Conservation (phyloP, 2,113 vertebrate species). For the Rhizomys pruinosus region DNA sequence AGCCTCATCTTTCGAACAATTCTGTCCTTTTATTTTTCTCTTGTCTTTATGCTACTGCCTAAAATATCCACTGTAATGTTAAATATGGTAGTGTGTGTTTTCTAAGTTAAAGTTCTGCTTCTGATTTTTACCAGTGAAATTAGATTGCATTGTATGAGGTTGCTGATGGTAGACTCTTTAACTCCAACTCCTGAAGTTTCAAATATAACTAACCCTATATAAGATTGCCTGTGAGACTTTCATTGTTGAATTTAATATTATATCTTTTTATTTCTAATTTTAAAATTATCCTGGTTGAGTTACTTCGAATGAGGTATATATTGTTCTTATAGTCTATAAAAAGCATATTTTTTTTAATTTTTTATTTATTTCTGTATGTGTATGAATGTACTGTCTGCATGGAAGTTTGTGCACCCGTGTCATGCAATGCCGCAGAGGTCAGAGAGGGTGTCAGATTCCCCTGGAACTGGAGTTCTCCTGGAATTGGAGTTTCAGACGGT, state of each 20-base stretch:
- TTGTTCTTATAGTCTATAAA: background rate
- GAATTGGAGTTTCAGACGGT: too few species aligned
- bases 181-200: background rate
- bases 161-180: background rate
- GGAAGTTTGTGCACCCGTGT: too few species aligned
- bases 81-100: background rate
- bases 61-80: background rate
- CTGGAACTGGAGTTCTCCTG: too few species aligned
- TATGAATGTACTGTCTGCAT: too few species aligned
- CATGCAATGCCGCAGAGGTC: too few species aligned
- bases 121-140: conserved; percentile 14
- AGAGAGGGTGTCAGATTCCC: too few species aligned
- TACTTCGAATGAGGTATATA: conserved; percentile 34
- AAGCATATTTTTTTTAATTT: too few species aligned
- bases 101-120: conserved; percentile 13
- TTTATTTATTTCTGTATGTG: too few species aligned
- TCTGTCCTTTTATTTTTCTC: background rate
- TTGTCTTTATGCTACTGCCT: background rate
- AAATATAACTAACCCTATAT: conserved; percentile 1
- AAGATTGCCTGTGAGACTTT: background rate
- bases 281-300: background rate
- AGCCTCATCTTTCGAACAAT: background rate
- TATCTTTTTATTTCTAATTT: background rate
- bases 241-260: conserved; percentile 8
- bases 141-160: background rate